These are phyloP conservation scores for Tympanoctomys barrerae DNA, from an alignment of 2,797 vertebrate genomes.

Conservation along the genomic window DNA sequence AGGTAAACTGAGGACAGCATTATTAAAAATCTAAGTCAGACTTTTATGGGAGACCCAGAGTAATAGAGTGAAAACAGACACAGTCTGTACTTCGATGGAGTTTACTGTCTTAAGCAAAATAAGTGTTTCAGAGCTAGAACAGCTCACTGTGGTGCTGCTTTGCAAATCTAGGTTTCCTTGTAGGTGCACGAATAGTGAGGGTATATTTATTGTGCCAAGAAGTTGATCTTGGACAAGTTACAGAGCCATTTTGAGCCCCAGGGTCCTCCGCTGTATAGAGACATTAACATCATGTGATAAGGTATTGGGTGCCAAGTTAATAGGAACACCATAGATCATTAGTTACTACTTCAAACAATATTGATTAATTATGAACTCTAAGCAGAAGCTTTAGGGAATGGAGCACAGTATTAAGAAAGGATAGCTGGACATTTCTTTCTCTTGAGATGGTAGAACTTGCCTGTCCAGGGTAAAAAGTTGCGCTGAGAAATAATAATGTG, in stretches of 20 bases:
- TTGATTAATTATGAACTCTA: background rate
- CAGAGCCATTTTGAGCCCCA: background rate
- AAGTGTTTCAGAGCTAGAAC: conserved; percentile 35
- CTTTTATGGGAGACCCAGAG: background rate
- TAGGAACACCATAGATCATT: background rate
- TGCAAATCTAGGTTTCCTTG: background rate
- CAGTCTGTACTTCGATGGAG: background rate
- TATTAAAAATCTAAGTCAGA: conserved; percentile 48
- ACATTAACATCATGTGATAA: background rate
- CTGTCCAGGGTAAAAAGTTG: background rate
- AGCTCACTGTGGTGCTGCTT: background rate
- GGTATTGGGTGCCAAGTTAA: background rate
- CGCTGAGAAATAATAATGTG: background rate
- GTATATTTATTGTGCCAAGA: background rate
- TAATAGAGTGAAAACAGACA: background rate
- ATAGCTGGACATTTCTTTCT: background rate
- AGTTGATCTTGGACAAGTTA: conserved; percentile 32
- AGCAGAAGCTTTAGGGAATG: background rate
- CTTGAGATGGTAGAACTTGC: background rate
- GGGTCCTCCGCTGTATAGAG: background rate
- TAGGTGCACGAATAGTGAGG: background rate
- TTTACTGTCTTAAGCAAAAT: conserved; percentile 37
- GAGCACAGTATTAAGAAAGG: background rate
- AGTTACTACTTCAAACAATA: background rate
- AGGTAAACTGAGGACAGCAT: conserved; percentile 27